These are phyloP conservation scores for Callyntrura guangdongensis DNA, from an alignment of 2,888 invertebrate species.

Conservation along the genomic window DNA sequence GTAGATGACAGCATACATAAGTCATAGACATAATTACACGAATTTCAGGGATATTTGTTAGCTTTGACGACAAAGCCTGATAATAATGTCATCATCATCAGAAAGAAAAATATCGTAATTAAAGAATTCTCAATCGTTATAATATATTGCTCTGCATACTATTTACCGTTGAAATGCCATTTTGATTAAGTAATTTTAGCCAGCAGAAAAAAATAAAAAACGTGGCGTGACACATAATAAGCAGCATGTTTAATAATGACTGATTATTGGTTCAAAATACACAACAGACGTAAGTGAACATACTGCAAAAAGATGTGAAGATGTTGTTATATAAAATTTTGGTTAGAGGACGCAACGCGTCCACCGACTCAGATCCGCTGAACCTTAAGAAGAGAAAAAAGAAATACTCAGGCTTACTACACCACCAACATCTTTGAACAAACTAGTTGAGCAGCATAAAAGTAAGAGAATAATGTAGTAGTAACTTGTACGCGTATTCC, in stretches of 20 bases:
- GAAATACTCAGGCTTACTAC: background rate
- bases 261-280: background rate
- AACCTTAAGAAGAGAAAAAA: background rate
- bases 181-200: background rate
- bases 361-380: slow-evolving; percentile 43
- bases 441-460: background rate
- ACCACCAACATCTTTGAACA: slow-evolving; percentile 8
- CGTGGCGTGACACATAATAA: background rate
- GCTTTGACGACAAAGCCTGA: slow-evolving; percentile 20
- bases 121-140: slow-evolving; percentile 8
- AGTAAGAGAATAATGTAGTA: background rate
- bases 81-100: slow-evolving; percentile 66
- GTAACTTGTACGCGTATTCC: slow-evolving; percentile 7
- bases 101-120: slow-evolving; percentile 21
- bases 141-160: too few species aligned
- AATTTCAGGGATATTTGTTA: slow-evolving; percentile 20
- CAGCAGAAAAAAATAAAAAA: background rate
- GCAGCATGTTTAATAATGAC: background rate
- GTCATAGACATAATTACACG: background rate
- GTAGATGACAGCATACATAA: background rate
- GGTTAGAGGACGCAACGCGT: slow-evolving; percentile 76
- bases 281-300: background rate
- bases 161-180: too few species aligned
- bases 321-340: slow-evolving; percentile 55
- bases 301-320: slow-evolving; percentile 18